A percentile compares a stretch with the other conserved stretches of the same genome.
Conservation (phyloP, 2,113 vertebrate species). For the Bubalus kerabau region DNA sequence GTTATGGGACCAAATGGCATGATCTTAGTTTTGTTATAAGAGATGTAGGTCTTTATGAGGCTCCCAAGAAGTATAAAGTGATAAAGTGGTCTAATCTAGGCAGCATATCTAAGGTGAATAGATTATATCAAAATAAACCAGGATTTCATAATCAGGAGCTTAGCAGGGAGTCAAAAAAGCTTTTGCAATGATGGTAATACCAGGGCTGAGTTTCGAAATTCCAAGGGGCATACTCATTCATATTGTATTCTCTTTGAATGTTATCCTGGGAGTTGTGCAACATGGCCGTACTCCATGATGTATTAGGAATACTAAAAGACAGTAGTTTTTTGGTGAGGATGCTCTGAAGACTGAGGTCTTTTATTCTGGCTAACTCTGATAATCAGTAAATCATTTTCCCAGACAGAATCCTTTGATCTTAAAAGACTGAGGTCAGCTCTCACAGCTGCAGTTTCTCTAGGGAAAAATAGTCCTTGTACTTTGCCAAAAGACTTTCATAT, state of each 20-base stretch:
- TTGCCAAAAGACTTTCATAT: conserved; percentile 40
- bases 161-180: background rate
- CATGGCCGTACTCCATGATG: background rate
- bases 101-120: background rate
- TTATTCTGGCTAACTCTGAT: conserved; percentile 49
- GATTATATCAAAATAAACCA: background rate
- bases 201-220: background rate
- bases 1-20: background rate
- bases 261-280: background rate
- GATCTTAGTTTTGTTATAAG: background rate
- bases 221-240: background rate
- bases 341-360: conserved; percentile 28
- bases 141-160: background rate
- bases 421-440: conserved; percentile 49
- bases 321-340: conserved; percentile 3
- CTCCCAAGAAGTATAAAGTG: background rate
- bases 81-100: background rate
- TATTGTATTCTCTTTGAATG: background rate
- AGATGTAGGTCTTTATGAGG: background rate
- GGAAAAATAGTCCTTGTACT: conserved; percentile 27
- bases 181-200: background rate
- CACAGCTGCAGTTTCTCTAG: conserved; percentile 50
- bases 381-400: conserved; percentile 54
- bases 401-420: conserved; percentile 57
- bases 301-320: background rate